Base-by-base conservation (phyloP, 2,888 invertebrate genomes). In the Anaspis maculata region DNA sequence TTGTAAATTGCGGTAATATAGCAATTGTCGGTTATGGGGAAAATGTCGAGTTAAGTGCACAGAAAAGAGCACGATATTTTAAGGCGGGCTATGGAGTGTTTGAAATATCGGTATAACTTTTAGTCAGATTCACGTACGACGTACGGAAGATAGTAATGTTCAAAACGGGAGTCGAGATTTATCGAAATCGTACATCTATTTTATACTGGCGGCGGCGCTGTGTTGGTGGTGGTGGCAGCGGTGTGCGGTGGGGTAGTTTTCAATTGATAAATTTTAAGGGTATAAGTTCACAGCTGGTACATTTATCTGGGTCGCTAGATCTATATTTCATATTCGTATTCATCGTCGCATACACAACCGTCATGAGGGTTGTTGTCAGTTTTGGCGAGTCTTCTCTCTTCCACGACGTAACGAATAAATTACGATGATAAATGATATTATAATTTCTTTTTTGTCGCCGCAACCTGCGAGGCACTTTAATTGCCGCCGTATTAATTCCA, bases 321-420 rank as follows among this genome's bases (percentile, higher is more conserved):
- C 54, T 53, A 54, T 53, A 55, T 54, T 52, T 54, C 52, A 55
- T 50, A 52, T 52, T 53, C 49, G 48, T 52, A 52, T 54, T 54
- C 49, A 53, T 49, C 46, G 43, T 48, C 35, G 45, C 43, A 47
- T 44, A 44, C 39, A 47, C 41, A 42, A 42, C 41, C 48, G 42
- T 49, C 49, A 52, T 50, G 44, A 49, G 49, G 46, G 48, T 48
- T 48, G 48, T 46, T 48, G 45, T 47, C 48, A 44, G 44, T 47
- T 45, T 43, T 39, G 39, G 39, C 39, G 42, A 45, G 40, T 46
- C 42, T 44, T 41, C 45, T n/a, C n/a, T 44, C 49, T 42, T 49
- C 48, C 44, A 49, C 31, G 45, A 37, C 45, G 38, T 47, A 51
- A 53, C 51, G 46, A 52, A 53, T 51, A 52, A 49, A 51, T 50